These are phyloP conservation scores for Bubo blakistoni DNA, from an alignment of 2,113 vertebrate species.

Conservation along the genomic window DNA sequence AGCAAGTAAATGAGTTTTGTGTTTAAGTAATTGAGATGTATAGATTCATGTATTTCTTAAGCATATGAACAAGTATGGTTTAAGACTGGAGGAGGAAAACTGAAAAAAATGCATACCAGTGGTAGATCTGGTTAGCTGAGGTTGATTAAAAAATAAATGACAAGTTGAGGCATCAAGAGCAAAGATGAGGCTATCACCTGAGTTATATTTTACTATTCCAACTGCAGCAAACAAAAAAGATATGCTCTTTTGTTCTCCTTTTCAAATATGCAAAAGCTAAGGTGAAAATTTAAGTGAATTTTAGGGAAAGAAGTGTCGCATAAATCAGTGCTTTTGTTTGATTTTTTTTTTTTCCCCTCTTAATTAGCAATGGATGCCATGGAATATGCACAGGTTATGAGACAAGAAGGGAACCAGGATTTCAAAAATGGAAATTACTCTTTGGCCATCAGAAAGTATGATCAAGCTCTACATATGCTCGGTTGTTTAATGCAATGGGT, in stretches of 20 bases:
- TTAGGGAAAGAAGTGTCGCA: not conserved
- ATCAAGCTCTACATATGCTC: constrained; percentile 60
- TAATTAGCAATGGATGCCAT: constrained; percentile 55
- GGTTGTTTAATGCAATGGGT: not conserved
- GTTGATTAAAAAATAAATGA: not conserved
- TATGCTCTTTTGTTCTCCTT: not conserved
- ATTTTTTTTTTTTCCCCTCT: not conserved
- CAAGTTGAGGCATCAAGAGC: not conserved
- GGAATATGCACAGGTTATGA: constrained; percentile 40
- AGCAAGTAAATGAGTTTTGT: not conserved
- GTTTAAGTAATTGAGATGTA: not conserved
- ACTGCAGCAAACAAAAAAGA: not conserved
- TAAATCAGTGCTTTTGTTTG: not conserved
- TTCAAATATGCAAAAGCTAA: not conserved
- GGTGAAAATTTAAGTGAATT: not conserved
- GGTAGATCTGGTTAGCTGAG: not conserved
- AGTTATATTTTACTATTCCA: not conserved
- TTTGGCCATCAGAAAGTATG: constrained; percentile 70
- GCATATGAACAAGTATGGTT: not conserved
- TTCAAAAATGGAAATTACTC: constrained; percentile 70
- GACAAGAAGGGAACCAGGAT: constrained; percentile 63
- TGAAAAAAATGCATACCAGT: not conserved
- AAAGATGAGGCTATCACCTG: not conserved
- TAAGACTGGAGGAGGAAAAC: not conserved
- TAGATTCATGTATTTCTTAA: not conserved